phyloP scores from a whole-genome alignment of 2,797 vertebrate genomes.

The Lithobates sylvaticus region DNA sequence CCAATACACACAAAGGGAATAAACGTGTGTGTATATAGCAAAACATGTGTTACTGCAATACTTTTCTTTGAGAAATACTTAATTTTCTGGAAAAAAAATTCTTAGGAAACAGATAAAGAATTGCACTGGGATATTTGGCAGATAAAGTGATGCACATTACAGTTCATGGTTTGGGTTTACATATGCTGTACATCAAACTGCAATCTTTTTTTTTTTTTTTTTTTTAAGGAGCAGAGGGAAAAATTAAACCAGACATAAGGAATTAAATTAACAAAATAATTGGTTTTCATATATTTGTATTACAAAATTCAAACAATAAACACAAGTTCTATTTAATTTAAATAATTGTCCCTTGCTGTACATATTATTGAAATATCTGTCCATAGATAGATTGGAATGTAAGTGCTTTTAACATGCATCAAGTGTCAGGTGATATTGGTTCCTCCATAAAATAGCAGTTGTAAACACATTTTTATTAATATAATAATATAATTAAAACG shows the following conservation, averaged over 20 bases:
- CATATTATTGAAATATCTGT: neutral
- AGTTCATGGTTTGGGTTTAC: no score
- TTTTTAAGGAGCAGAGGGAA: no score
- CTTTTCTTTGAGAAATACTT: no score
- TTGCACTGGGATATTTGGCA: no score
- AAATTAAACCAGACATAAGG: neutral
- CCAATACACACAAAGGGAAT: no score
- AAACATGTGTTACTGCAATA: no score
- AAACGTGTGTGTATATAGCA: no score
- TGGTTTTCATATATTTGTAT: conserved; percentile 30
- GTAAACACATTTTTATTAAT: neutral
- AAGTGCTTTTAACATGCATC: neutral
- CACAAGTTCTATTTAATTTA: conserved; percentile 23
- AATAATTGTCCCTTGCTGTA: conserved; percentile 16
- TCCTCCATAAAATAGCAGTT: neutral
- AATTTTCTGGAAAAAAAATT: no score
- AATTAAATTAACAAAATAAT: neutral
- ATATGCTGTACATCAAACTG: no score
- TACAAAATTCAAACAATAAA: conserved; percentile 26
- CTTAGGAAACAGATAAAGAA: no score
- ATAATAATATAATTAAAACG: neutral
- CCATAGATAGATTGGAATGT: conserved; percentile 1
- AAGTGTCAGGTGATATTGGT: neutral
- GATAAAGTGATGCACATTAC: no score
- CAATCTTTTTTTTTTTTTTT: no score